A percentile compares a stretch with the other conserved stretches of the same genome.
Evolutionary conservation across 2,888 invertebrate genomes (phyloP).

Genomic region (Kryphioiulus occultus): DNA sequence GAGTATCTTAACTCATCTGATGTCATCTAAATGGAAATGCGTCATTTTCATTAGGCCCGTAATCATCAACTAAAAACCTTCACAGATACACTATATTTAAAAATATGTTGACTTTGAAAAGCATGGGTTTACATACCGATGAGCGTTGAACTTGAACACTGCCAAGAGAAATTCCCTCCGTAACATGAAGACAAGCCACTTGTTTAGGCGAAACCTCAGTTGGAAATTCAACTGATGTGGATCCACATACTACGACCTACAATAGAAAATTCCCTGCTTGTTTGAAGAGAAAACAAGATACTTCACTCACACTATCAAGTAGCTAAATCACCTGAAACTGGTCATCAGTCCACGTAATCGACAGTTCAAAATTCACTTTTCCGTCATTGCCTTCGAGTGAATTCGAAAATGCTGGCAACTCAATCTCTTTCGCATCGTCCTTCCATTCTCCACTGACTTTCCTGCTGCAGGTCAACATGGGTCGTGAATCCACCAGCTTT

Average conservation of each 20-base stretch:
- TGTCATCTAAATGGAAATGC: no score
- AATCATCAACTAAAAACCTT: no score
- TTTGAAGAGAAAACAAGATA: neutral
- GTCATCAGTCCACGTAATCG: constrained; percentile 52
- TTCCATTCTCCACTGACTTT: constrained; percentile 52
- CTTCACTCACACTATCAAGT: neutral
- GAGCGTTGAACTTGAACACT: constrained; percentile 51
- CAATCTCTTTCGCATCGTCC: constrained; percentile 50
- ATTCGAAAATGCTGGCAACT: constrained; percentile 43
- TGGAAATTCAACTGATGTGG: constrained; percentile 50
- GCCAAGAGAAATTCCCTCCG: constrained; percentile 50
- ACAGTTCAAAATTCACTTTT: constrained; percentile 50
- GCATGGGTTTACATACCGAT: constrained; percentile 36
- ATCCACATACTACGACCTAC: constrained; percentile 51
- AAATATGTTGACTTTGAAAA: neutral
- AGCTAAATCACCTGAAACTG: constrained; percentile 45
- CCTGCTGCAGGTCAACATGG: constrained; percentile 47
- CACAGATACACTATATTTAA: neutral
- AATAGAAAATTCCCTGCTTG: neutral
- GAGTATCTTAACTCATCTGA: no score
- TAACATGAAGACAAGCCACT: constrained; percentile 50
- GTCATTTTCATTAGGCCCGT: no score
- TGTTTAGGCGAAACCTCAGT: constrained; percentile 50
- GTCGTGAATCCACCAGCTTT: neutral
- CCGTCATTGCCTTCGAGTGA: constrained; percentile 46